Percentiles rank a stretch among this genome's conserved stretches.
Evolutionary conservation across 2,888 invertebrate genomes (phyloP).

Genomic region (Epirrhoe alternata): DNA sequence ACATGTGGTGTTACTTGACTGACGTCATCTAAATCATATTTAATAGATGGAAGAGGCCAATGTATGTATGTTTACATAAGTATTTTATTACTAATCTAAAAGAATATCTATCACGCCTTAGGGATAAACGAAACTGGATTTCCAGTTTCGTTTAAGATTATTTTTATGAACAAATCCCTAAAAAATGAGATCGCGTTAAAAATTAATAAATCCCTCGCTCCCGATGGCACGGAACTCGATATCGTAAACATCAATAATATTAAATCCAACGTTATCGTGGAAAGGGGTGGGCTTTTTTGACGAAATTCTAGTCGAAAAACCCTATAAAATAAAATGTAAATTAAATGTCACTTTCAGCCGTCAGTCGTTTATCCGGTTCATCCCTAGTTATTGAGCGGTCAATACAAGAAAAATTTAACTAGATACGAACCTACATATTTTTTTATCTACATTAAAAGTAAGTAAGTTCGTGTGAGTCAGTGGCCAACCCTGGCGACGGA

Average conservation of each 20-base stretch:
- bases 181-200: slow-evolving; percentile 8
- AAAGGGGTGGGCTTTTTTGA: slow-evolving; percentile 39
- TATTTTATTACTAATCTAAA: too few species aligned
- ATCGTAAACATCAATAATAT: slow-evolving; percentile 44
- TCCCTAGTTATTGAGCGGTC: slow-evolving; percentile 7
- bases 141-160: neutral
- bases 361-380: slow-evolving; percentile 39
- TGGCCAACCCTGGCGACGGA: too few species aligned
- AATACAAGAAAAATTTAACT: neutral
- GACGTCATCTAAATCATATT: too few species aligned
- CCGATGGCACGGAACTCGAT: slow-evolving; percentile 30
- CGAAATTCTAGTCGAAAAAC: slow-evolving; percentile 46
- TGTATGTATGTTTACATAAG: too few species aligned
- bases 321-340: slow-evolving; percentile 56
- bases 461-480: too few species aligned
- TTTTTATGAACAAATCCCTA: neutral
- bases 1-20: too few species aligned
- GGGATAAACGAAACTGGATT: neutral
- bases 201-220: slow-evolving; percentile 17
- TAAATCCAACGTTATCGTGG: slow-evolving; percentile 32
- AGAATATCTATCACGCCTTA: too few species aligned
- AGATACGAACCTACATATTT: neutral
- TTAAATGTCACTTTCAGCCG: slow-evolving; percentile 60
- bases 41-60: too few species aligned
- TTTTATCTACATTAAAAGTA: neutral